Evolutionary conservation across 2,113 vertebrate genomes (phyloP).

Genomic region (Ginglymostoma cirratum): DNA sequence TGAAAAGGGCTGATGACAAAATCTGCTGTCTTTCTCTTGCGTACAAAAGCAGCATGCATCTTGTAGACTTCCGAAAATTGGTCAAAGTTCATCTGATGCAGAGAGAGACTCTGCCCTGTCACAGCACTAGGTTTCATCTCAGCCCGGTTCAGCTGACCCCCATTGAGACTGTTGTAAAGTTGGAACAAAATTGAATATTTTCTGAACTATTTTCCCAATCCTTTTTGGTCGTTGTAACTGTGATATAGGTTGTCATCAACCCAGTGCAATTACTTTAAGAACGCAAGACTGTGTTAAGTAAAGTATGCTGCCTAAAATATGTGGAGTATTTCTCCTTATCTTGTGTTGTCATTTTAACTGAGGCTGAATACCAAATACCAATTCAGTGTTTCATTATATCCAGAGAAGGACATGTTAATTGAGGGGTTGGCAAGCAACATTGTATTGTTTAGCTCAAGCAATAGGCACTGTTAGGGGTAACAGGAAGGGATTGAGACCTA

Average conservation of each 20-base stretch:
- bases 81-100: background rate
- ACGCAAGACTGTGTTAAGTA: background rate
- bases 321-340: background rate
- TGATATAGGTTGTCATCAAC: background rate
- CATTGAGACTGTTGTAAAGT: background rate
- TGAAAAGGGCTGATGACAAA: background rate
- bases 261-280: background rate
- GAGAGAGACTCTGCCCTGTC: background rate
- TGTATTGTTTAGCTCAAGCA: background rate
- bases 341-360: constrained; percentile 22
- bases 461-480: background rate
- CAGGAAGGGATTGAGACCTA: background rate
- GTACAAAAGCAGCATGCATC: background rate
- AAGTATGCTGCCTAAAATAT: background rate
- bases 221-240: background rate
- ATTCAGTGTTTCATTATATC: background rate
- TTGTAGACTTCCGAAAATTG: background rate
- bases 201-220: background rate
- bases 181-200: background rate
- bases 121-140: background rate
- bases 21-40: background rate
- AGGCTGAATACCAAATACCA: background rate
- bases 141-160: background rate
- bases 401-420: background rate
- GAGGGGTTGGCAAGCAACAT: background rate